Evolutionary conservation across 2,888 invertebrate species (phyloP).

Genomic region (Metacarcinus magister): DNA sequence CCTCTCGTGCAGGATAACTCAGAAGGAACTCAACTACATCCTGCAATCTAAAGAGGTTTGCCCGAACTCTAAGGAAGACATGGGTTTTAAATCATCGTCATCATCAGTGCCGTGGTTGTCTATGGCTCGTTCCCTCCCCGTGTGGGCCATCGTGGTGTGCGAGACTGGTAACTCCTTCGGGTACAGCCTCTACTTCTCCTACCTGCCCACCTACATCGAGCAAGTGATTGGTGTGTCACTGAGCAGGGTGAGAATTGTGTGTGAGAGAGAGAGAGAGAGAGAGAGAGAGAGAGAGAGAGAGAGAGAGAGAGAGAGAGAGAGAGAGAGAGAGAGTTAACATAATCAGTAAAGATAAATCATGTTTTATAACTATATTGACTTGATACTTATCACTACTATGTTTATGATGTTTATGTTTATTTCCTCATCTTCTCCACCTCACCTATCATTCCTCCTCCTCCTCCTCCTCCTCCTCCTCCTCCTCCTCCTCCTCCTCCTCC

Average conservation of each 20-base stretch:
- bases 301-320: no score
- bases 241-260: conserved; percentile 40
- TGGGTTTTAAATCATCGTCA: not conserved
- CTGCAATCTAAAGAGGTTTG: not conserved
- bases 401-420: no score
- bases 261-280: conserved; percentile 33
- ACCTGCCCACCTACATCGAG: conserved; percentile 83
- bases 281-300: conserved; percentile 20
- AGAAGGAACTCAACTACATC: conserved; percentile 61
- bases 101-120: conserved; percentile 6
- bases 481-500: no score
- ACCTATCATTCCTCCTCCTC: not conserved
- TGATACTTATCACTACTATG: not conserved
- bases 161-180: conserved; percentile 82
- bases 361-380: not conserved
- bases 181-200: conserved; percentile 83
- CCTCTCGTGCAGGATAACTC: conserved; percentile 34
- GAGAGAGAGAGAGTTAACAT: not conserved
- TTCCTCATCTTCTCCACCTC: not conserved
- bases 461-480: not conserved
- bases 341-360: not conserved
- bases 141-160: conserved; percentile 74
- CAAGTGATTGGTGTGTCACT: conserved; percentile 83
- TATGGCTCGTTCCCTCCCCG: conserved; percentile 37
- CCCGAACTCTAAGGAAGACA: not conserved